Conservation (phyloP, 92 coral and sea anemone species). For the Virgularia gustaviana region DNA sequence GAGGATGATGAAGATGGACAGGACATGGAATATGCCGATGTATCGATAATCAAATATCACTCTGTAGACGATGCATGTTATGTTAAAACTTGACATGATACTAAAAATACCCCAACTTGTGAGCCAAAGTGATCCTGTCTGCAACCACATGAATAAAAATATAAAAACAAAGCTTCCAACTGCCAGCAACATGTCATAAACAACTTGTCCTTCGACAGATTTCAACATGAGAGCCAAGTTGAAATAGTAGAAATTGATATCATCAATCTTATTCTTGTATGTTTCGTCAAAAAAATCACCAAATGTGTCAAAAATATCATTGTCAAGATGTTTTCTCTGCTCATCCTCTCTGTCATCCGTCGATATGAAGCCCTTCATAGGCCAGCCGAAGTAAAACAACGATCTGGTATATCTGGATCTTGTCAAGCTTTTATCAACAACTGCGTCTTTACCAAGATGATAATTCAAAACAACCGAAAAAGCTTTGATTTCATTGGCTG, state of each 20-base stretch:
- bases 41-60: slow-evolving; percentile 64
- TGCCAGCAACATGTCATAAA: slow-evolving; percentile 62
- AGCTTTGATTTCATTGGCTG: slow-evolving; percentile 34
- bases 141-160: slow-evolving; percentile 59
- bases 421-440: slow-evolving; percentile 32
- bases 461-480: slow-evolving; percentile 33
- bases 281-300: slow-evolving; percentile 28
- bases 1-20: slow-evolving; percentile 67
- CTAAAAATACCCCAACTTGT: slow-evolving; percentile 70
- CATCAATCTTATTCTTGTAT: slow-evolving; percentile 52
- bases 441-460: slow-evolving; percentile 63
- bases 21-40: slow-evolving; percentile 68
- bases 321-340: slow-evolving; percentile 44
- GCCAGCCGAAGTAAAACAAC: slow-evolving; percentile 53
- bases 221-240: slow-evolving; percentile 45
- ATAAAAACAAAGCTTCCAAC: slow-evolving; percentile 63
- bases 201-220: slow-evolving; percentile 50
- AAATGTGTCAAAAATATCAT: slow-evolving; percentile 44
- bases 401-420: slow-evolving; percentile 53
- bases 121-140: slow-evolving; percentile 73
- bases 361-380: slow-evolving; percentile 49
- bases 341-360: slow-evolving; percentile 49
- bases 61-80: slow-evolving; percentile 63
- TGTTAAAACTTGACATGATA: slow-evolving; percentile 62
- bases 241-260: slow-evolving; percentile 52